Base-by-base conservation (phyloP, 2,113 vertebrate genomes). In the Pandion haliaetus region DNA sequence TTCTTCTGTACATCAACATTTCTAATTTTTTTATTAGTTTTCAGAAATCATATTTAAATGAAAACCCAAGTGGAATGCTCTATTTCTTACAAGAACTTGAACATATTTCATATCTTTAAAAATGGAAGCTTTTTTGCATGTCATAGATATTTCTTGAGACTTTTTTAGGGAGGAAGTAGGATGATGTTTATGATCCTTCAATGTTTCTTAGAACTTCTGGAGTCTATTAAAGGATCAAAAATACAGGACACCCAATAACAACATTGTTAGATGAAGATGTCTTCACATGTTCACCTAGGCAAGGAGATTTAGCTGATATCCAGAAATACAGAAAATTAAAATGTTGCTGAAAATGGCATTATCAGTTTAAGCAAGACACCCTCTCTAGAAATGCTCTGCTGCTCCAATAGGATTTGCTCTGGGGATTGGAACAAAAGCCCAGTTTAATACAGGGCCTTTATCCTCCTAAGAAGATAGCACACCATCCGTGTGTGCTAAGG, bases 1-100 rank as follows among this genome's bases (percentile, higher is more conserved):
- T 96, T 93, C 94, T 88, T 71, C 54, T 90, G 78, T 84, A 36
- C 31, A 72, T 82, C 93, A 95, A 84, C 44, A 96, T 97, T 95
- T 83, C 93, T 95, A 91, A 87, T 84, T 93, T 92, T 95, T 92
- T 80, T 86, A 91, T 95, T 87, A 81, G 67, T 89, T 96, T 97
- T 94, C 82, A 93, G 86, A 88, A 91, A 93, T 85, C 36, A 65
- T 86, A 66, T 92, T 91, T 95, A 83, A 96, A 92, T 84, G 66
- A 96, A 96, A 91, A 80, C 47, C 50, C 72, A 84, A 63, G 86
- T 79, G 82, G 69, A 91, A 97, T 80, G 70, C 17, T 87, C 65
- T 91, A 1, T 94, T 96, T 97, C 44, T 91, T 85, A 57, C 14
- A 17, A 72, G 44, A 95, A 86, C 26, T 79, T 55, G 38, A 90